phyloP scores from a whole-genome alignment of 2,113 vertebrate species.

The Hoplias malabaricus region DNA sequence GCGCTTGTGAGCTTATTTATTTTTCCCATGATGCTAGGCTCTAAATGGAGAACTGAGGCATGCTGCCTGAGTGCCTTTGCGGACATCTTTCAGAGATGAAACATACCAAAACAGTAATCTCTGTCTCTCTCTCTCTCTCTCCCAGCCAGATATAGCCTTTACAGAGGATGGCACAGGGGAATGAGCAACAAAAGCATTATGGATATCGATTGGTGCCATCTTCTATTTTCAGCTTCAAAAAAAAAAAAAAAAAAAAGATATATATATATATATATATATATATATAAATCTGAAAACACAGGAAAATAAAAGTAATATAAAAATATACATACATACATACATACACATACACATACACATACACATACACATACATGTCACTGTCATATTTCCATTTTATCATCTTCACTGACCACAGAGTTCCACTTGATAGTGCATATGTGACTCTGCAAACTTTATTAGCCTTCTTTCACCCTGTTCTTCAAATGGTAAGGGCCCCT shows the following conservation, averaged over 20 bases:
- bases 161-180: slow-evolving; percentile 51
- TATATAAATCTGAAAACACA: no score
- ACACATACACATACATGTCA: no score
- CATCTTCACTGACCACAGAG: no score
- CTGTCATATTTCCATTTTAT: no score
- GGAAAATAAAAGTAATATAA: slow-evolving; percentile 10
- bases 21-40: slow-evolving; percentile 65
- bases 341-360: no score
- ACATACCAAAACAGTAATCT: slow-evolving; percentile 17
- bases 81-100: slow-evolving; percentile 52
- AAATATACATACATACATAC: slow-evolving; percentile 20
- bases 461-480: no score
- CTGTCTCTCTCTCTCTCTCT: slow-evolving; percentile 57
- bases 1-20: slow-evolving; percentile 20
- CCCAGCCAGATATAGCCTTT: slow-evolving; percentile 71
- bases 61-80: slow-evolving; percentile 72
- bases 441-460: no score
- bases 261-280: no score
- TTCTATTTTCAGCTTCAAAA: slow-evolving; percentile 54
- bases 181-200: slow-evolving; percentile 53
- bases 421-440: no score
- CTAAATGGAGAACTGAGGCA: slow-evolving; percentile 70
- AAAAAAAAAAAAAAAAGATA: slow-evolving; percentile 22
- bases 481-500: no score
- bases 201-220: slow-evolving; percentile 63